Evolutionary conservation across 2,888 invertebrate species (phyloP).

Genomic region (Dexiosoma caninum): DNA sequence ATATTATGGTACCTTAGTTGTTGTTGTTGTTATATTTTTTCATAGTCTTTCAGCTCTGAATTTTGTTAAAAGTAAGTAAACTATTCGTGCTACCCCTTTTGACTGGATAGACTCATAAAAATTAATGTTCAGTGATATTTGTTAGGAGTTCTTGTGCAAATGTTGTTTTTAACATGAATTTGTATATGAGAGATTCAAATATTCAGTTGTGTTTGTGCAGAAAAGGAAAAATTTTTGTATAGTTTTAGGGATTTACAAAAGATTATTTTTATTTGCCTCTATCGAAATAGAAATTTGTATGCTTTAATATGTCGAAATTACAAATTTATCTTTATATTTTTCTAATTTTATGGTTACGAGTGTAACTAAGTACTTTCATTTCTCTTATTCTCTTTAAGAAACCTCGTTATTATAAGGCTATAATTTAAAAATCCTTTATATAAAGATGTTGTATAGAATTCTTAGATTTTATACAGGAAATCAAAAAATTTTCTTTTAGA

Average conservation of each 20-base stretch:
- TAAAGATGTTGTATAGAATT: no score
- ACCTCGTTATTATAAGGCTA: no score
- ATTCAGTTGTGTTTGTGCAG: neutral
- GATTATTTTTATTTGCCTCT: neutral
- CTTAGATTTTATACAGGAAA: no score
- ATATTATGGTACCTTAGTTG: neutral
- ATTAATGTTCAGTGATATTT: constrained; percentile 9
- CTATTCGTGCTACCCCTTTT: neutral
- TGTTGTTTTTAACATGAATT: neutral
- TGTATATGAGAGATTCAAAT: neutral
- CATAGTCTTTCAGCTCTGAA: constrained; percentile 1
- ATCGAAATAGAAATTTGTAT: neutral
- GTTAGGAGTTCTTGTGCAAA: neutral
- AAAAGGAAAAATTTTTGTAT: neutral
- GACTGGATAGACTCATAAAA: constrained; percentile 9
- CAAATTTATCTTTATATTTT: neutral
- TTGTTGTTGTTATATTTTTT: neutral
- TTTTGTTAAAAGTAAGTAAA: neutral
- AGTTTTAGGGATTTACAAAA: neutral
- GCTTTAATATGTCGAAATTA: neutral
- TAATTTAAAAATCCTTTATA: neutral
- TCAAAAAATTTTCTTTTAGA: no score
- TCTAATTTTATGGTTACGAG: constrained; percentile 7
- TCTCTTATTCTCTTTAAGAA: no score
- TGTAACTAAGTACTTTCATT: neutral